A percentile compares a stretch with the other conserved stretches of the same genome.
Evolutionary conservation across 2,888 invertebrate genomes (phyloP).

Genomic region (Agrilus mali): DNA sequence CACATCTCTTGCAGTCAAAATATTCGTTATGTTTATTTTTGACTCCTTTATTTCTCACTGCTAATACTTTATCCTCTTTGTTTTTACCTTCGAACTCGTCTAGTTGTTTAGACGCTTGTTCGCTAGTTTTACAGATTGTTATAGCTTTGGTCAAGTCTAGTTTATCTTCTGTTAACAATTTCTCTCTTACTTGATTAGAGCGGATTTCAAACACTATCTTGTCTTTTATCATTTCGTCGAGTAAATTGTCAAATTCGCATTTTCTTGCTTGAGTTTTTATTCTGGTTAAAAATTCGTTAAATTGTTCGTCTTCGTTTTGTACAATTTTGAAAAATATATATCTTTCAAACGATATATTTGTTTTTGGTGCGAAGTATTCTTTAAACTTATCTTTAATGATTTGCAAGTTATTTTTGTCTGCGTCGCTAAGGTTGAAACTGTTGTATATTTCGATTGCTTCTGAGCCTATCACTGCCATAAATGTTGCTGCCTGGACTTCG

Average conservation of each 20-base stretch:
- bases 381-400: slow-evolving; percentile 13
- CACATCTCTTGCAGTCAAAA: slow-evolving; percentile 11
- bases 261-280: slow-evolving; percentile 6
- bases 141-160: slow-evolving; percentile 3
- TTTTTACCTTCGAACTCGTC: neutral
- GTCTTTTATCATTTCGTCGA: slow-evolving; percentile 10
- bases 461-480: slow-evolving; percentile 10
- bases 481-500: slow-evolving; percentile 12
- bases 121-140: slow-evolving; percentile 4
- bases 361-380: slow-evolving; percentile 13
- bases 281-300: slow-evolving; percentile 12
- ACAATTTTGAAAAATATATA: too few species aligned
- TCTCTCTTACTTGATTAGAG: slow-evolving; percentile 5
- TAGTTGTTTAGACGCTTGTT: slow-evolving; percentile 5
- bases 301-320: slow-evolving; percentile 12
- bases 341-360: slow-evolving; percentile 14
- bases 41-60: neutral
- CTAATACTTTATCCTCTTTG: neutral
- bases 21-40: slow-evolving; percentile 2
- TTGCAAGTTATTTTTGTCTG: slow-evolving; percentile 6
- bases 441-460: slow-evolving; percentile 10
- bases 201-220: slow-evolving; percentile 11
- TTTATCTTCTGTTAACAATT: slow-evolving; percentile 6
- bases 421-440: slow-evolving; percentile 9
- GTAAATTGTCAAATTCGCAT: slow-evolving; percentile 10